These are phyloP conservation scores for Zenarchopterus dispar DNA, from an alignment of 2,797 vertebrate species.

Conservation along the genomic window DNA sequence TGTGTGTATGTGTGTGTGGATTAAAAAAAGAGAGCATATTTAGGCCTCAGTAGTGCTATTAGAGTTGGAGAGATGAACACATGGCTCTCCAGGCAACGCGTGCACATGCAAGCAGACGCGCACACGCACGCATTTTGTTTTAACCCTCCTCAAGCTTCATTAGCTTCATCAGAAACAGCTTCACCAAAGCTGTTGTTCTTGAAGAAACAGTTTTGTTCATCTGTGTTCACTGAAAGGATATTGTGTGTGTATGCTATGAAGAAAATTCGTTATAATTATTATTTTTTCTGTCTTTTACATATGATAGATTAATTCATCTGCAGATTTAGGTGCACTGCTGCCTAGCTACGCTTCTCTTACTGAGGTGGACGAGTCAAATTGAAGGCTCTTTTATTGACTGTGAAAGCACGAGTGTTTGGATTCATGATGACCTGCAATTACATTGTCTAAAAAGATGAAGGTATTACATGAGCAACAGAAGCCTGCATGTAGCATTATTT, in stretches of 20 bases:
- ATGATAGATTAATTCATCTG: constrained; percentile 15
- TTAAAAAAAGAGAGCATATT: constrained; percentile 14
- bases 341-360: constrained; percentile 1
- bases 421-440: constrained; percentile 22
- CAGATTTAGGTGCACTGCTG: constrained; percentile 2
- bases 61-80: constrained; percentile 46
- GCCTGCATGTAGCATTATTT: constrained; percentile 5
- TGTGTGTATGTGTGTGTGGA: constrained; percentile 25
- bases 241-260: neutral
- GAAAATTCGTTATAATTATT: constrained; percentile 35
- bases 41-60: constrained; percentile 47
- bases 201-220: constrained; percentile 17
- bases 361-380: neutral
- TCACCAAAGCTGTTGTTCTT: constrained; percentile 55
- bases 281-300: constrained; percentile 2
- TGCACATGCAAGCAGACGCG: constrained; percentile 22
- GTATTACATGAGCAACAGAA: neutral
- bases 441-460: constrained; percentile 17
- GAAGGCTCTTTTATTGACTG: constrained; percentile 15
- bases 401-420: constrained; percentile 19
- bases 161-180: constrained; percentile 69
- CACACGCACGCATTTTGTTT: constrained; percentile 28
- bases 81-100: constrained; percentile 44
- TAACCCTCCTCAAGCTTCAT: constrained; percentile 65
- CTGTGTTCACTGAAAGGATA: constrained; percentile 16